A percentile compares a stretch with the other conserved stretches of the same genome.
Conservation (phyloP, 1,140 invertebrate genomes). For the Radopholus similis region DNA sequence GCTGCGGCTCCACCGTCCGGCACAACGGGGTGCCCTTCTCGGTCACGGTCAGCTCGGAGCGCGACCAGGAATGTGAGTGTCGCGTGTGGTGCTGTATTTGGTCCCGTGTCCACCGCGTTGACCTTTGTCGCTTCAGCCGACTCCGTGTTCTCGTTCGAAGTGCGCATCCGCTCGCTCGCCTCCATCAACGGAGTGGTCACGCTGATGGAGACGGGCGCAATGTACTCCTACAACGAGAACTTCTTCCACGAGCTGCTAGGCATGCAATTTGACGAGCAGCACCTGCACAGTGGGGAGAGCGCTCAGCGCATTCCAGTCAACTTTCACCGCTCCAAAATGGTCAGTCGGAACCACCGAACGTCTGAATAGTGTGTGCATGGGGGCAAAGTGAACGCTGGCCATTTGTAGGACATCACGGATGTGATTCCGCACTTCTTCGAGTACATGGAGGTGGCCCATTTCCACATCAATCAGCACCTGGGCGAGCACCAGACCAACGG, state of each 20-base stretch:
- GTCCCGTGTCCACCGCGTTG: neutral
- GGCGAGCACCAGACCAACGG: conserved; percentile 7
- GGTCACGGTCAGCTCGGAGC: conserved; percentile 29
- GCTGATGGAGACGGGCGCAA: conserved; percentile 39
- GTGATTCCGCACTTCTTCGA: conserved; percentile 46
- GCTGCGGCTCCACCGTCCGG: conserved; percentile 29
- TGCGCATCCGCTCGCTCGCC: conserved; percentile 43
- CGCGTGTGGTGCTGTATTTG: conserved; percentile 2
- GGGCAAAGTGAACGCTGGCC: neutral
- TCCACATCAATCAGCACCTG: neutral
- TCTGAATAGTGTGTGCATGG: neutral
- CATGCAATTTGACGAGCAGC: neutral
- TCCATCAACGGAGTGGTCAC: conserved; percentile 48
- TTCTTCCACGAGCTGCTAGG: conserved; percentile 47
- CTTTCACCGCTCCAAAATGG: neutral
- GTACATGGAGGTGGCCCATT: conserved; percentile 39
- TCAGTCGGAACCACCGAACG: neutral
- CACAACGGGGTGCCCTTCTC: conserved; percentile 40
- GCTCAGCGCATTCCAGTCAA: too few species aligned
- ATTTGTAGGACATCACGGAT: conserved; percentile 46
- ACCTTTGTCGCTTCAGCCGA: conserved; percentile 25
- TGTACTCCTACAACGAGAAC: conserved; percentile 50
- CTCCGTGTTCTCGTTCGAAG: conserved; percentile 30
- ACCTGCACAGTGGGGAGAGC: too few species aligned
- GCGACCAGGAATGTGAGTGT: conserved; percentile 36